Conservation (phyloP, 35 echinoderm and acorn worm genomes). For the Heliocidaris tuberculata region DNA sequence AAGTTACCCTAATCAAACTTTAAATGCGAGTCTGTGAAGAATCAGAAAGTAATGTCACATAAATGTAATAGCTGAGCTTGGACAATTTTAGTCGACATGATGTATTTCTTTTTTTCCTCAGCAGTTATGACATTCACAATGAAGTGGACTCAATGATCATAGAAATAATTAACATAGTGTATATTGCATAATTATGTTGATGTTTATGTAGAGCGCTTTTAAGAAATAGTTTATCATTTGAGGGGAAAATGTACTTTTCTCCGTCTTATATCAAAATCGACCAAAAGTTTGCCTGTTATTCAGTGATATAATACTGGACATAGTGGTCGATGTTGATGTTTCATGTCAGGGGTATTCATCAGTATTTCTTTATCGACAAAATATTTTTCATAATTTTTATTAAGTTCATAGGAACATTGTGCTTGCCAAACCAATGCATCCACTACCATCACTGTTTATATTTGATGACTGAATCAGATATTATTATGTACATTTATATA, state of each 20-base stretch:
- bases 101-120: background rate
- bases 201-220: too few relatives aligned
- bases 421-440: background rate
- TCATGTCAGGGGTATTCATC: background rate
- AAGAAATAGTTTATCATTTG: too few relatives aligned
- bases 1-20: background rate
- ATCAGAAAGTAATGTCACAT: background rate
- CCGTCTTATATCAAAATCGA: too few relatives aligned
- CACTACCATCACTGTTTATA: background rate
- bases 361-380: background rate
- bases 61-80: background rate
- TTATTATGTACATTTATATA: background rate
- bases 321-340: background rate
- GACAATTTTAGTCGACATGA: background rate
- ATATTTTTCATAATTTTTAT: background rate
- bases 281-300: background rate
- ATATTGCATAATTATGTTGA: too few relatives aligned
- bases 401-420: background rate
- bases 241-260: too few relatives aligned
- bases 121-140: background rate
- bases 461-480: background rate
- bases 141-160: background rate
- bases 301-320: background rate
- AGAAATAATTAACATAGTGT: too few relatives aligned
- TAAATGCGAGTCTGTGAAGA: background rate